Evolutionary conservation across 2,797 vertebrate genomes (phyloP), one percentile per base, ranked within the genome.

Genomic region (Poecilia velifera): DNA sequence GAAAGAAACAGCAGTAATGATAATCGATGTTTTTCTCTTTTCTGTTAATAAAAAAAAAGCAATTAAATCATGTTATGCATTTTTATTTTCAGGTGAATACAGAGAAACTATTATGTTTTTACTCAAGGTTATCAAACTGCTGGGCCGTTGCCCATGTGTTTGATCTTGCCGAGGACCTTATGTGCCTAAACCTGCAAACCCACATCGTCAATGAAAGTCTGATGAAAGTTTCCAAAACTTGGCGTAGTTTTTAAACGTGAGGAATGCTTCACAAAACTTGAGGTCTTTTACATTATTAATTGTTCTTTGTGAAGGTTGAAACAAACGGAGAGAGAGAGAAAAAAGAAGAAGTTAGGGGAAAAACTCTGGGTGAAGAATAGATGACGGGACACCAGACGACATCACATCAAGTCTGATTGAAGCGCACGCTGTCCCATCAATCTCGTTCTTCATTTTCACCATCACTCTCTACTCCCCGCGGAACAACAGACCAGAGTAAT

Each of bases 401-500:
- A 85, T 87, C 80, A 80, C 76, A 88, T 57, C 39, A 77, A 43
- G 79, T 85, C 88, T 82, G 87, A 91, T 45, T 86, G 83, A 89
- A 88, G 73, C 64, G 51, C 84, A 74, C 77, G 13, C 77, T 4
- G 53, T 47, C 75, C 85, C 87, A 93, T 93, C 85, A 90, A 90
- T 92, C 91, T 89, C 79, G 77, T 76, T 77, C 72, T 81, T 86
- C 82, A 66, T 86, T 83, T 92, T 73, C 36, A 0, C 84, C 91
- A 87, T 87, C 75, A 46, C 84, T 84, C 85, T 90, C 47, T 86
- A 81, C 87, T 90, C 93, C 93, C 93, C 73, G 94, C 89, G 86
- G 92, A 77, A 92, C 79, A 83, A 88, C 92, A 91, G 87, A 92
- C 89, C 86, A 62, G 82, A 89, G 87, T 93, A 91, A 93, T 93